These are phyloP conservation scores for Anthoptus insignis DNA, from an alignment of 2,888 invertebrate species.

Conservation along the genomic window DNA sequence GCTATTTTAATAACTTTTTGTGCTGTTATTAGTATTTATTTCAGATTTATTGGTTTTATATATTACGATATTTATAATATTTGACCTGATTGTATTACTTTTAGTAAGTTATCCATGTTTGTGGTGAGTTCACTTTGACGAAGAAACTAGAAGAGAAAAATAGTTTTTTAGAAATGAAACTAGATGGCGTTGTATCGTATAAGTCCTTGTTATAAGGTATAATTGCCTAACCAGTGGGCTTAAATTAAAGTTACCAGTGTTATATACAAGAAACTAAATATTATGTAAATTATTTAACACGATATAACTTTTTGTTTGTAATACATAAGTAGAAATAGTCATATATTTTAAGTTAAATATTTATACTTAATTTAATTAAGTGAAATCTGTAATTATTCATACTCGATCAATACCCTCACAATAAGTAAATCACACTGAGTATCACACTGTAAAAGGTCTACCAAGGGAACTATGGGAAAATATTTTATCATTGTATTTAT, in stretches of 20 bases:
- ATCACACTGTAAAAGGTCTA: constrained; percentile 44
- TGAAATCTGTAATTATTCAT: constrained; percentile 57
- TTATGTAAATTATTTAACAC: constrained; percentile 42
- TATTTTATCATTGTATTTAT: constrained; percentile 16
- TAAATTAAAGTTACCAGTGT: constrained; percentile 38
- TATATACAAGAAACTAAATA: constrained; percentile 57
- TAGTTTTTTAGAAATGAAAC: no score
- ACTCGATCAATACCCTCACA: constrained; percentile 47
- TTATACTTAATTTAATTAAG: constrained; percentile 78
- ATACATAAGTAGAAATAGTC: constrained; percentile 54
- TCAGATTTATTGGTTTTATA: no score
- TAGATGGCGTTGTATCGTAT: no score
- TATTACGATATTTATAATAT: no score
- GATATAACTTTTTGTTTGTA: constrained; percentile 56
- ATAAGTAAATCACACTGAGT: constrained; percentile 50
- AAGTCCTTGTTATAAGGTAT: no score
- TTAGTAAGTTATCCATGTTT: no score
- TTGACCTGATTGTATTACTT: no score
- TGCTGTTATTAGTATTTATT: no score
- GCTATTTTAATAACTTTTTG: background rate
- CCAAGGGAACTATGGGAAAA: constrained; percentile 25
- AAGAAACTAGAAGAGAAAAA: no score
- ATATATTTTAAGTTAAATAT: constrained; percentile 50
- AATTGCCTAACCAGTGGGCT: background rate
- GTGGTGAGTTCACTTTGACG: no score